Base-by-base conservation (phyloP, 2,888 invertebrate species). In the Notocelia uddmanniana region DNA sequence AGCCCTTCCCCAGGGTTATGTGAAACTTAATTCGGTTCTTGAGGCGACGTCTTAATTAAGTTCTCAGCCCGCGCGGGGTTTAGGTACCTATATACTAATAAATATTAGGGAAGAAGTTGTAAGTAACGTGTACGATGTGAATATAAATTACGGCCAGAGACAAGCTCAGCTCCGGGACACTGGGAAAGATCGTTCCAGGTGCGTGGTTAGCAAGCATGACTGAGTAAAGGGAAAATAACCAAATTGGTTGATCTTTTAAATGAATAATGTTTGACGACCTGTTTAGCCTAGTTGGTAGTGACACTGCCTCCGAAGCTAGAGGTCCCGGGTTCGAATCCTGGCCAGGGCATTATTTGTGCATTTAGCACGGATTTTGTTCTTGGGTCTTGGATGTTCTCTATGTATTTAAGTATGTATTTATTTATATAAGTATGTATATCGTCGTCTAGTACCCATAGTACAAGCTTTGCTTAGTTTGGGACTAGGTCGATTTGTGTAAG, bases 41-140 rank as follows among this genome's bases (percentile, higher is more conserved):
- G 81, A 85, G 79, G 80, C 83, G 83, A 81, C 80, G 81, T 81
- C 84, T 87, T 90, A 90, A 91, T 91, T 90, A 90, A 89, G 77
- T 66, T 77, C 48, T 72, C 76, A 74, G 68, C 71, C 55, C 68
- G 74, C 59, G 76, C 74, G 72, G 74, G 76, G 76, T 69, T n/a
- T n/a, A n/a, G n/a, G 72, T 74, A 72, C 73, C 68, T 68, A 63
- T 68, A 63, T 73, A 71, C 60, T 67, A 69, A 58, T 75, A 74
- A 71, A 71, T 69, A 72, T 62, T 34, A 72, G 41, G 73, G 72
- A 71, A 74, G 69, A 74, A 75, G 76, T 72, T 71, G 59, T 72
- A 75, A 74, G 69, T 64, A 73, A 74, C 74, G 72, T 79, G 62
- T 68, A 68, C 57, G 67, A 68, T 50, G 72, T 62, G 72, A 72